Percentiles rank a stretch among this genome's conserved stretches.
These are phyloP conservation scores for Meta bourneti DNA, from an alignment of 2,888 invertebrate genomes.

Conservation along the genomic window DNA sequence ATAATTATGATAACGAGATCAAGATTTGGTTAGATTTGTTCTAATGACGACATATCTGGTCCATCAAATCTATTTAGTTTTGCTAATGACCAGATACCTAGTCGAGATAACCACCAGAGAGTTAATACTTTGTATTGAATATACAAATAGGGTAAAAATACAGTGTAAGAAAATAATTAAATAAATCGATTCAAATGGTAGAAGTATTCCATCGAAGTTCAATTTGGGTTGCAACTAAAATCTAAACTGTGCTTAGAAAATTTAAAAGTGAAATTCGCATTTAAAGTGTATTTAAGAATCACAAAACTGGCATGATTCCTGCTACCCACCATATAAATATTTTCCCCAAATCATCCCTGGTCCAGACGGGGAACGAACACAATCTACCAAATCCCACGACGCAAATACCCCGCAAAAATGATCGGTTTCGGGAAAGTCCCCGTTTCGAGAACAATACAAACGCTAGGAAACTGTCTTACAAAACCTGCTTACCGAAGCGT, in stretches of 20 bases:
- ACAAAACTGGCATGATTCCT: constrained; percentile 34
- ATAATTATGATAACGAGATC: too few species aligned
- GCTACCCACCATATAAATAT: neutral
- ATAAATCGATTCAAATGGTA: too few species aligned
- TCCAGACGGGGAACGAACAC: neutral
- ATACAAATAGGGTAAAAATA: too few species aligned
- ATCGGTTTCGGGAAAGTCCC: constrained; percentile 43
- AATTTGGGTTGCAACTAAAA: too few species aligned
- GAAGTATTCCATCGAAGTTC: too few species aligned
- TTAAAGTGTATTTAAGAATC: constrained; percentile 39
- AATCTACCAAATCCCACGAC: neutral
- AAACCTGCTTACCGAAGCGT: constrained; percentile 69
- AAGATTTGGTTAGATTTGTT: too few species aligned
- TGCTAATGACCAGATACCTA: too few species aligned
- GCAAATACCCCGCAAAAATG: neutral
- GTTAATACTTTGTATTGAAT: too few species aligned
- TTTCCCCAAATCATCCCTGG: constrained; percentile 14
- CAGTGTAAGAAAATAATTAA: too few species aligned
- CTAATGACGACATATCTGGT: too few species aligned
- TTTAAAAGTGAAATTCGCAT: neutral
- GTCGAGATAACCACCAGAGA: too few species aligned
- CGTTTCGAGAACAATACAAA: constrained; percentile 31
- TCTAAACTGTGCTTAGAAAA: neutral
- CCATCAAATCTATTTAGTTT: too few species aligned
- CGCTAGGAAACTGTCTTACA: constrained; percentile 63